Percentiles rank a stretch among this genome's conserved stretches.
phyloP scores from a whole-genome alignment of 2,888 invertebrate genomes.

The Parnassius apollo region DNA sequence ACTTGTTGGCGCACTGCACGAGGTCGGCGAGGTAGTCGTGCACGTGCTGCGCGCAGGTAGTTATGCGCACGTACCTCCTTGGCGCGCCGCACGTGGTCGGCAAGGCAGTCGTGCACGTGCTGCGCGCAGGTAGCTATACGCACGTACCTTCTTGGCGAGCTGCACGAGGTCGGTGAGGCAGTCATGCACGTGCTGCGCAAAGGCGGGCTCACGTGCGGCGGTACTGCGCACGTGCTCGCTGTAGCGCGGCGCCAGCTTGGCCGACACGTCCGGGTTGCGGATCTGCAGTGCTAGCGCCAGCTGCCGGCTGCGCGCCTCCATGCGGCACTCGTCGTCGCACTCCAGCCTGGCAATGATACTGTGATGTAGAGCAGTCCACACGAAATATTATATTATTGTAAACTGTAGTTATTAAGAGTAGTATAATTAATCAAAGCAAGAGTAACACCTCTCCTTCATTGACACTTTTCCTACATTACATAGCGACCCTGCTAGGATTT shows the following conservation, averaged over 20 bases:
- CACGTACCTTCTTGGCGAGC: constrained; percentile 88
- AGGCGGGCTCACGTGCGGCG: constrained; percentile 89
- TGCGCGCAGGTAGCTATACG: background rate
- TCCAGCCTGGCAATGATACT: constrained; percentile 82
- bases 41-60: background rate
- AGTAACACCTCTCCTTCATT: too few relatives aligned
- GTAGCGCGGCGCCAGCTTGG: constrained; percentile 91
- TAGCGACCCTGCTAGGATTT: too few relatives aligned
- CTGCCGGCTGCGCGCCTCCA: constrained; percentile 92
- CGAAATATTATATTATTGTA: too few relatives aligned
- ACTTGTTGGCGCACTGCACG: constrained; percentile 93
- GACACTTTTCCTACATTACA: too few relatives aligned
- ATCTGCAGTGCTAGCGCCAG: constrained; percentile 96
- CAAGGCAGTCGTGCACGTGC: too few relatives aligned
- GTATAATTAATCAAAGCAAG: too few relatives aligned
- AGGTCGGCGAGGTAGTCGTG: constrained; percentile 85
- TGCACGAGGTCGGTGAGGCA: constrained; percentile 92
- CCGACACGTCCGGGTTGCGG: constrained; percentile 91
- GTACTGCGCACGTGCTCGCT: constrained; percentile 91
- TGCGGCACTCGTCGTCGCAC: constrained; percentile 95
- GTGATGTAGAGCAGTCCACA: too few relatives aligned
- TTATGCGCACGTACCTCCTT: too few relatives aligned
- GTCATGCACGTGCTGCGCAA: constrained; percentile 92
- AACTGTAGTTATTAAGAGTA: too few relatives aligned
- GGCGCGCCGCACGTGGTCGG: too few relatives aligned